phyloP scores from a whole-genome alignment of 1,140 invertebrate species.

The Drosophila lowei region DNA sequence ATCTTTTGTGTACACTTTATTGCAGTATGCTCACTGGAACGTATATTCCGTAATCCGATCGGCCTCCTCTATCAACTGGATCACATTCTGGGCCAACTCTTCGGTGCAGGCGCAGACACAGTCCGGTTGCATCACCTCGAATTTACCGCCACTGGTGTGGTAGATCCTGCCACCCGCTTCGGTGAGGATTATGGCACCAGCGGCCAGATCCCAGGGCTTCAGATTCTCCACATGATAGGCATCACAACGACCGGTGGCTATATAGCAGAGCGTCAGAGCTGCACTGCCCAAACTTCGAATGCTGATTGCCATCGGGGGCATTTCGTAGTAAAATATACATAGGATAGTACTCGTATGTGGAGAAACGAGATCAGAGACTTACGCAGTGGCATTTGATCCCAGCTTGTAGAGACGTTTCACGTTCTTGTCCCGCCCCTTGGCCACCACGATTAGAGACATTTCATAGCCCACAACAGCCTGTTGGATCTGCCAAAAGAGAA shows the following conservation, averaged over 20 bases:
- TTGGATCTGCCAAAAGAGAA: constrained; percentile 32
- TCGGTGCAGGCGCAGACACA: constrained; percentile 86
- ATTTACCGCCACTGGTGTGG: constrained; percentile 86
- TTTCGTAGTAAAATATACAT: too few relatives aligned
- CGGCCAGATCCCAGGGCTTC: constrained; percentile 88
- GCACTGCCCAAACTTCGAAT: constrained; percentile 89
- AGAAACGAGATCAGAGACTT: constrained; percentile 22
- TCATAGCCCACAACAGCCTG: constrained; percentile 58
- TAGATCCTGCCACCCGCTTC: constrained; percentile 90
- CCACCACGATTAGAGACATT: constrained; percentile 66
- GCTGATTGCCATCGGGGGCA: constrained; percentile 59
- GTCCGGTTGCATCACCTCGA: constrained; percentile 87
- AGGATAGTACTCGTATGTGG: too few relatives aligned
- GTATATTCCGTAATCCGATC: constrained; percentile 70
- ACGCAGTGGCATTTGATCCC: constrained; percentile 63
- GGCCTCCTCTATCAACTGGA: constrained; percentile 82
- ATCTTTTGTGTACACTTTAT: background rate
- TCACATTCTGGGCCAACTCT: constrained; percentile 85
- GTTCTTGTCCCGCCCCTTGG: constrained; percentile 51
- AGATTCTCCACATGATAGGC: constrained; percentile 89
- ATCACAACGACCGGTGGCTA: constrained; percentile 89
- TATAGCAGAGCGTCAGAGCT: constrained; percentile 88
- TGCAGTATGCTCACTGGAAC: constrained; percentile 19
- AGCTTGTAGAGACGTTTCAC: constrained; percentile 72
- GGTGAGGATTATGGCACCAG: constrained; percentile 87